Conservation (phyloP, 1,140 invertebrate species). For the Neotoxoptera formosana region DNA sequence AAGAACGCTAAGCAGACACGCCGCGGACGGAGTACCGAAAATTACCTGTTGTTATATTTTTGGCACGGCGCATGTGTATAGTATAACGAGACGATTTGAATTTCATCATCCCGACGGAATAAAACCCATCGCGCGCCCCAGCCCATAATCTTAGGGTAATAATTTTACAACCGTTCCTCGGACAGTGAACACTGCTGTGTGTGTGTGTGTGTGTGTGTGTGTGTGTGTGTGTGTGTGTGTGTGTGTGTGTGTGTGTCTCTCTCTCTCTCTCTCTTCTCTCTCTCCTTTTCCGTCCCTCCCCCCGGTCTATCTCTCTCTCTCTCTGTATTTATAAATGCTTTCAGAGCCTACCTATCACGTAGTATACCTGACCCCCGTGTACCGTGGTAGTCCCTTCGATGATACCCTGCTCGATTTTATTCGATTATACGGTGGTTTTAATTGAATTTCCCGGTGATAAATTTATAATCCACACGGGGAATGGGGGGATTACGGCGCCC, state of each 20-base stretch:
- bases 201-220: background rate
- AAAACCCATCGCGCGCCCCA: background rate
- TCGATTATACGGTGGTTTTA: constrained; percentile 54
- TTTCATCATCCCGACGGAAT: constrained; percentile 41
- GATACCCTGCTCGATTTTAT: constrained; percentile 40
- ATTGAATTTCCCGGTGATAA: constrained; percentile 56
- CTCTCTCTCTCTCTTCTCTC: background rate
- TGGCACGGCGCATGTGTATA: background rate
- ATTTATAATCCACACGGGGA: constrained; percentile 41
- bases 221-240: too few relatives aligned
- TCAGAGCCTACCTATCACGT: background rate
- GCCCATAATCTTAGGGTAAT: constrained; percentile 34
- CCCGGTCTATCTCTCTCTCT: background rate
- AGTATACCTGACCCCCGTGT: background rate
- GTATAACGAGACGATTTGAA: constrained; percentile 48
- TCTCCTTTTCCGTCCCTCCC: too few relatives aligned
- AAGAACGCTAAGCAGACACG: background rate
- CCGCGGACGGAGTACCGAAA: background rate
- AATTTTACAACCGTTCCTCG: constrained; percentile 20
- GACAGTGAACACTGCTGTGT: background rate
- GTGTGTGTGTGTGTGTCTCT: too few relatives aligned
- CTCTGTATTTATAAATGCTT: too few relatives aligned
- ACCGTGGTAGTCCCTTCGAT: background rate
- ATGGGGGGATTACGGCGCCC: background rate
- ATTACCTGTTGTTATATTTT: constrained; percentile 46